Percentiles rank a stretch among this genome's conserved stretches.
phyloP scores from a whole-genome alignment of 30 jellyfish, hydroid and myxozoan genomes.

The Rhopilema esculentum region DNA sequence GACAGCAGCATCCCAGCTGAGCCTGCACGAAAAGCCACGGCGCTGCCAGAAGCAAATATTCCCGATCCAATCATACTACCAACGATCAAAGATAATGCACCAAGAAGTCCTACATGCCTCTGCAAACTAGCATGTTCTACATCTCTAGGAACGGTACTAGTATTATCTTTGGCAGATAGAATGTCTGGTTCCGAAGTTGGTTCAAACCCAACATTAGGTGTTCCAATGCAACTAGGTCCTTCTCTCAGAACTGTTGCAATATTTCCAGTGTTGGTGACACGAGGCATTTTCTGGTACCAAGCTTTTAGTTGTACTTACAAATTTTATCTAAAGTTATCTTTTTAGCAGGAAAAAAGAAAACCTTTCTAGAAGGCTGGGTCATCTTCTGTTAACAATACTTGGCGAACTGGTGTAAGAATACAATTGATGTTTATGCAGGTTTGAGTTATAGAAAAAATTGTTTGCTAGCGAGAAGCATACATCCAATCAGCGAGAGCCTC shows the following conservation, averaged over 20 bases:
- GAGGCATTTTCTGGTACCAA: no score
- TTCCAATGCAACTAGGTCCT: neutral
- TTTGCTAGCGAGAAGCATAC: neutral
- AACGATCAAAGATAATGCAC: conserved; percentile 73
- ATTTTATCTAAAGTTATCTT: no score
- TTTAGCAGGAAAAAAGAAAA: no score
- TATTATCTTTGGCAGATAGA: neutral
- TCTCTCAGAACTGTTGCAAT: neutral
- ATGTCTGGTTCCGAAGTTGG: neutral
- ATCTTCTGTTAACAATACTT: no score
- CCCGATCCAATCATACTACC: conserved; percentile 92
- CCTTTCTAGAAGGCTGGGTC: no score
- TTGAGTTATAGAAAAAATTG: neutral
- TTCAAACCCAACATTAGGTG: neutral
- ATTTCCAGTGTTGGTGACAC: neutral
- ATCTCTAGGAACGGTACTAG: neutral
- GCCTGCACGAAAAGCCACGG: conserved; percentile 61
- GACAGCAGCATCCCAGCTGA: conserved; percentile 71
- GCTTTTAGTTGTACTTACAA: no score
- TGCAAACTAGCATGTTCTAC: neutral
- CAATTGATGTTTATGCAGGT: neutral
- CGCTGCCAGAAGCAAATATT: conserved; percentile 82
- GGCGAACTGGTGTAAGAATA: neutral
- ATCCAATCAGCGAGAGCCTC: neutral
- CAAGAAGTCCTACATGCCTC: conserved; percentile 55